Base-by-base conservation (phyloP, 2,888 invertebrate genomes). In the Nemurella pictetii region DNA sequence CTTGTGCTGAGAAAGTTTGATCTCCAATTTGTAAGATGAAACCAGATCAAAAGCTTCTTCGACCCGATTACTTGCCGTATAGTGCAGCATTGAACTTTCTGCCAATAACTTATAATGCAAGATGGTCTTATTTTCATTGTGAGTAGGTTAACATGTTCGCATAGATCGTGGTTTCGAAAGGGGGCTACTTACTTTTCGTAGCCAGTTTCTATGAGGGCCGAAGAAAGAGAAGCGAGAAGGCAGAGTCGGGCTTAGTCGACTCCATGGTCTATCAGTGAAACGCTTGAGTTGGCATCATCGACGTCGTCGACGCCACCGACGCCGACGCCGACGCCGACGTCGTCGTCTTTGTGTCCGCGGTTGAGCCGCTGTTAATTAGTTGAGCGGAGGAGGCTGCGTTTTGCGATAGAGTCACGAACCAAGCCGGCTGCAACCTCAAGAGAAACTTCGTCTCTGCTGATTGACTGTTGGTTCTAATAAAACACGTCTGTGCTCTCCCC, bases 301-400 rank as follows among this genome's bases (percentile, higher is more conserved):
- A 7, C 55, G 55, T 1, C 55, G 55, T 2, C 55, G 55, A 7
- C 55, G 55, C 9, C 55, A 20, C 3, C 55, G 55, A 7, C 55
- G 3, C 20, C 12, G 55, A 7, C 55, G 55, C 9, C 55, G 55
- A 7, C 55, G 55, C 9, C 55, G 55, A 7, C 55, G 55, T 15
- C 55, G 3, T 55, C 12, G 55, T 55, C 5, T 35, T 35, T 35
- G 35, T 35, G 35, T 12, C 20, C 55, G 78, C 20, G 78, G 30
- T 30, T 82, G 82, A 82, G 82, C 82, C 72, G 12, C 82, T 55
- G 27, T 82, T 82, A 82, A 82, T 82, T 82, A 55, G 30, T 78
- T 0, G 28, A 77, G 28, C 80, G 80, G 27, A 29, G 30, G 36
- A 20, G 26, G 82, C 82, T 82, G 82, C 82, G n/a, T 55, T 82